Evolutionary conservation across 1,140 invertebrate genomes (phyloP).

Genomic region (Adelges cooleyi): DNA sequence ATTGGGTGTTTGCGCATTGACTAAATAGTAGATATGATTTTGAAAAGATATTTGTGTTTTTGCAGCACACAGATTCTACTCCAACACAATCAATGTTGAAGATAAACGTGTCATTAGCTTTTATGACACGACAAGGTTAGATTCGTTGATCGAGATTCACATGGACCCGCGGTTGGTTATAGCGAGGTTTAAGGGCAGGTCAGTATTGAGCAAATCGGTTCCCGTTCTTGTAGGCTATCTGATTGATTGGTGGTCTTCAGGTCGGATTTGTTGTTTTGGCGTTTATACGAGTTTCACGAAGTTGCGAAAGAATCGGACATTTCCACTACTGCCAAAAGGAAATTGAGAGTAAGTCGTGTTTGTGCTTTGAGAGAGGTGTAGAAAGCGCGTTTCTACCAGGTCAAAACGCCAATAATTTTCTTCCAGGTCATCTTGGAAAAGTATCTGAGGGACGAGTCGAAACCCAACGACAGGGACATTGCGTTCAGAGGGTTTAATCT

Average conservation of each 20-base stretch:
- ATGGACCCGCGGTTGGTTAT: not conserved
- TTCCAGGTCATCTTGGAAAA: constrained; percentile 33
- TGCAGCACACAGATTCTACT: constrained; percentile 34
- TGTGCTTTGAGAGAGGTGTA: too few relatives aligned
- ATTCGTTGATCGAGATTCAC: constrained; percentile 9
- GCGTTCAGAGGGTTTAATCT: constrained; percentile 51
- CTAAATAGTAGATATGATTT: too few relatives aligned
- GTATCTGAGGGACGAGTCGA: constrained; percentile 45
- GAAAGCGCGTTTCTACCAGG: too few relatives aligned
- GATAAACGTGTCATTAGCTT: not conserved
- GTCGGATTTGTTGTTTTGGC: constrained; percentile 9
- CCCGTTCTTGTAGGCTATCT: too few relatives aligned
- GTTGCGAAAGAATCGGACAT: not conserved
- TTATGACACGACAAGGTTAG: constrained; percentile 19
- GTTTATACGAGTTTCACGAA: not conserved
- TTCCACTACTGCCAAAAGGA: not conserved
- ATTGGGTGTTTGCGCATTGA: too few relatives aligned
- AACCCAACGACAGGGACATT: constrained; percentile 48
- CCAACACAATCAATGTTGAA: constrained; percentile 39
- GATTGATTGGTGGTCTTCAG: not conserved
- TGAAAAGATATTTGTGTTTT: not conserved
- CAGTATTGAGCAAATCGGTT: too few relatives aligned
- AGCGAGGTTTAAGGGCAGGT: not conserved
- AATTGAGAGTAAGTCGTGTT: not conserved
- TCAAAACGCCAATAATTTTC: too few relatives aligned